Conservation (phyloP, 2,888 invertebrate species). For the Napeogenes sylphis region DNA sequence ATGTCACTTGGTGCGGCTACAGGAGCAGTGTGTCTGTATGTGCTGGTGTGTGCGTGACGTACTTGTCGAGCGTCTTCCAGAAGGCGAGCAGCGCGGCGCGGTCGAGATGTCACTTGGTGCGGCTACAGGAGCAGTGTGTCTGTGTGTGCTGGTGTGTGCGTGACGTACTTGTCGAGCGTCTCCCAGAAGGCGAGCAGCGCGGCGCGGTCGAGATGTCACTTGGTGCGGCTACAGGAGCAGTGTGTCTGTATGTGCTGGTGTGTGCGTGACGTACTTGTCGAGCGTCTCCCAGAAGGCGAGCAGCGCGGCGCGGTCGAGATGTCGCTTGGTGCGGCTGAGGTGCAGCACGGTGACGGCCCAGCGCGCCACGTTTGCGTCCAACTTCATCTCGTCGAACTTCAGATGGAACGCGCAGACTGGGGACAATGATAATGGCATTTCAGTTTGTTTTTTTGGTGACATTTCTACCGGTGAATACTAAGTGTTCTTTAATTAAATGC, state of each 20-base stretch:
- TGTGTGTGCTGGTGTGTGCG: background rate
- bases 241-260: background rate
- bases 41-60: conserved; percentile 41
- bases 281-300: conserved; percentile 98
- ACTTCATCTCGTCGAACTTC: conserved; percentile 96
- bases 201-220: background rate
- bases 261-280: conserved; percentile 84
- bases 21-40: background rate
- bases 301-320: conserved; percentile 96
- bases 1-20: background rate
- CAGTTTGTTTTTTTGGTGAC: no score
- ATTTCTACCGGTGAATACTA: no score
- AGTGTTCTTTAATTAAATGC: no score
- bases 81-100: conserved; percentile 96
- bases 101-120: conserved; percentile 97
- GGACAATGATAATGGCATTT: conserved; percentile 37
- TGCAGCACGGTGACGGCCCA: conserved; percentile 98
- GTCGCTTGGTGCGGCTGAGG: conserved; percentile 94
- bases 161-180: no score
- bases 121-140: conserved; percentile 85
- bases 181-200: no score
- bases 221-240: background rate
- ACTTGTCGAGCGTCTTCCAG: conserved; percentile 98
- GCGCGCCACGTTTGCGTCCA: conserved; percentile 95
- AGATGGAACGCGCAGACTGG: conserved; percentile 97